Base-by-base conservation (phyloP, 1,140 invertebrate species). In the Plectus sambesii region DNA sequence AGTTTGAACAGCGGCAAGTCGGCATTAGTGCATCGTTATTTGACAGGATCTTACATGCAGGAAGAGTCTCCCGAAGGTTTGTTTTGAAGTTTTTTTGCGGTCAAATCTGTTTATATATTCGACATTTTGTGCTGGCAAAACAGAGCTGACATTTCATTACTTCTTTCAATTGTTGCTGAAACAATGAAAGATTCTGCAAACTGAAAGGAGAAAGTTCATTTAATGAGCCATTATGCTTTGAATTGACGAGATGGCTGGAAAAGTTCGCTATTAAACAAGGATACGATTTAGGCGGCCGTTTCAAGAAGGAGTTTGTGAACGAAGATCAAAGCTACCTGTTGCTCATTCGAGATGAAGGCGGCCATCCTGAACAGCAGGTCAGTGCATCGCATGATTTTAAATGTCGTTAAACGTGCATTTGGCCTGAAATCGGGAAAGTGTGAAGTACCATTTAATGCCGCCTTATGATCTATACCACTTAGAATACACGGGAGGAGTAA, bases 31-130 rank as follows among this genome's bases (percentile, higher is more conserved):
- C 92, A 98, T 74, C 79, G 92, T 36, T 98, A 97, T 73, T 76
- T 98, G 20, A 98, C 93, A 43, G 89, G 90, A 23, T 87, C 87
- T 22, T 97, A 93, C 69, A 89, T 92, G 81, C 87, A 93, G 59
- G 90, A 97, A 70, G 90, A 97, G 74, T 90, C 86, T 44, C 89
- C 90, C 5, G 92, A 97, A 79, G 92, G 89, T 73, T 75, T n/a
- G n/a, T n/a, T n/a, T n/a, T n/a, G n/a, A n/a, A n/a, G n/a, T n/a
- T n/a, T n/a, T n/a, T n/a, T n/a, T n/a, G n/a, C n/a, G n/a, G n/a
- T n/a, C n/a, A n/a, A n/a, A n/a, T n/a, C n/a, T n/a, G n/a, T n/a
- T n/a, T n/a, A n/a, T n/a, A n/a, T n/a, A n/a, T n/a, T n/a, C n/a
- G n/a, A n/a, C n/a, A n/a, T n/a, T n/a, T n/a, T n/a, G n/a, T n/a